Evolutionary conservation across 2,113 vertebrate genomes (phyloP).

Genomic region (Notarius quadriscutis): DNA sequence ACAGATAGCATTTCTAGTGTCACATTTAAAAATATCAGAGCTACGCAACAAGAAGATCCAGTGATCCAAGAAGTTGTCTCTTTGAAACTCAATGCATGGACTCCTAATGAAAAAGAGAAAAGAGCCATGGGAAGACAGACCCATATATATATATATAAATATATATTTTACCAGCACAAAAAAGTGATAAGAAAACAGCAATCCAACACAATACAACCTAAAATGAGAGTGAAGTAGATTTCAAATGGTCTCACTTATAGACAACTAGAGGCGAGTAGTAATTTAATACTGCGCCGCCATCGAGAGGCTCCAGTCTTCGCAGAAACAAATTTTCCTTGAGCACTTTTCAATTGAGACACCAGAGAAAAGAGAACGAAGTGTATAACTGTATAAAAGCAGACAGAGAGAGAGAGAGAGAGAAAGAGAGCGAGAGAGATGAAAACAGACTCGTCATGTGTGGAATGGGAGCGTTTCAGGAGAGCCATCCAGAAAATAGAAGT

Average conservation of each 20-base stretch:
- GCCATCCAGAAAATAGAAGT: conserved; percentile 73
- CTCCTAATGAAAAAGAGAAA: too few relatives aligned
- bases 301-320: background rate
- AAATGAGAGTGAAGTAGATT: conserved; percentile 15
- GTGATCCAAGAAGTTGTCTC: too few relatives aligned
- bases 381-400: background rate
- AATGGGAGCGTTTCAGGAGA: conserved; percentile 55
- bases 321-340: conserved; percentile 24
- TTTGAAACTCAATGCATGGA: too few relatives aligned
- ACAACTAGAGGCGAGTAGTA: conserved; percentile 22
- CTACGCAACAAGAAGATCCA: too few relatives aligned
- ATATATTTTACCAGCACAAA: background rate
- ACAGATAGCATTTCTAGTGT: too few relatives aligned
- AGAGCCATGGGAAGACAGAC: too few relatives aligned
- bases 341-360: conserved; percentile 16
- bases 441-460: conserved; percentile 36
- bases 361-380: background rate
- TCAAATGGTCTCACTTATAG: conserved; percentile 7
- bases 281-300: background rate
- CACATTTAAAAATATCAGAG: too few relatives aligned
- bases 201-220: background rate
- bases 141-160: too few relatives aligned
- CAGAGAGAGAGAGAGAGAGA: background rate
- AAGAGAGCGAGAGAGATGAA: conserved; percentile 2
- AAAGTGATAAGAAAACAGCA: background rate